Percentiles rank a stretch among this genome's conserved stretches.
Conservation (phyloP, 2,797 vertebrate genomes). For the Okamejei kenojei region DNA sequence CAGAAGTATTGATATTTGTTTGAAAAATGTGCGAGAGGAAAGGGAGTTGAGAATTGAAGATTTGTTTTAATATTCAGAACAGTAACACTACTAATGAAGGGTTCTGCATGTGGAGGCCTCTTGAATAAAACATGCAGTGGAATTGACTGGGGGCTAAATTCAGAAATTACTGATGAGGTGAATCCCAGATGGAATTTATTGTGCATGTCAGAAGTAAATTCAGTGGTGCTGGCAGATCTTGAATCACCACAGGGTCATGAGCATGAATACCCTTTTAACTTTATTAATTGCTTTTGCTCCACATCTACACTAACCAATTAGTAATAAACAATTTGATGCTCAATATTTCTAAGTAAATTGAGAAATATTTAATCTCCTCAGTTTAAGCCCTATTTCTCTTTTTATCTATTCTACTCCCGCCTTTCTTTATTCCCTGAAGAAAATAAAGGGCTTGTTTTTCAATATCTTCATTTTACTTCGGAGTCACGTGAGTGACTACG, state of each 20-base stretch:
- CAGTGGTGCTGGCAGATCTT: neutral
- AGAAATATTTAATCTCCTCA: neutral
- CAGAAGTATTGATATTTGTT: slow-evolving; percentile 1
- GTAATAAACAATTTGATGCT: neutral
- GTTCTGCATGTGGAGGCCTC: neutral
- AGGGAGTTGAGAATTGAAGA: neutral
- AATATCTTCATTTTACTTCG: too few relatives aligned
- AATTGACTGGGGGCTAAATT: slow-evolving; percentile 19
- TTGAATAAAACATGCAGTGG: slow-evolving; percentile 29
- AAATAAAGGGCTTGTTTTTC: too few relatives aligned
- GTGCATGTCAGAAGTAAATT: slow-evolving; percentile 3
- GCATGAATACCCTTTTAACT: neutral
- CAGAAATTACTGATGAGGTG: slow-evolving; percentile 22
- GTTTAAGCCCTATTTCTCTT: neutral
- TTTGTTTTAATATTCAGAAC: slow-evolving; percentile 6
- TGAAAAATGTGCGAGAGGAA: neutral
- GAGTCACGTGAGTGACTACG: too few relatives aligned
- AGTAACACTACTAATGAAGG: neutral
- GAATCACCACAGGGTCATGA: neutral
- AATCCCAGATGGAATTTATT: slow-evolving; percentile 13
- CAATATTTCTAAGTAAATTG: neutral
- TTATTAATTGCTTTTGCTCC: slow-evolving; percentile 18
- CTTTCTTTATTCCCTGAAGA: neutral
- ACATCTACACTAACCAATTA: neutral
- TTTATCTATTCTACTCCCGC: neutral